Base-by-base conservation (phyloP, 2,113 vertebrate genomes). In the Protobothrops flavoviridis region DNA sequence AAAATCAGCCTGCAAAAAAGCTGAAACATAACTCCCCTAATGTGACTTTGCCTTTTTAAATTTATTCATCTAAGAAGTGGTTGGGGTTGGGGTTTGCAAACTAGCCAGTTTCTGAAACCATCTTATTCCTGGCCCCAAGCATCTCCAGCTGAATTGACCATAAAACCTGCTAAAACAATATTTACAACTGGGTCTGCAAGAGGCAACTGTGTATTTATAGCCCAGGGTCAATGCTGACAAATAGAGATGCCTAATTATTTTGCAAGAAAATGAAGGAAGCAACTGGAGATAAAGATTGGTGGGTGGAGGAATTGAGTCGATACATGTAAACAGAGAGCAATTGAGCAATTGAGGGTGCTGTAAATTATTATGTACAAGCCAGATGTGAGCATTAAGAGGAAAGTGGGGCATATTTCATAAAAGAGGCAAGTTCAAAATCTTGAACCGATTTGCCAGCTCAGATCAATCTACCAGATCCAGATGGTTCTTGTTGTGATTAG, bases 81-180 rank as follows among this genome's bases (percentile, higher is more conserved):
- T 93, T 89, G 94, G 95, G 93, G 92, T 95, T 97, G 95, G 93
- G 95, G 93, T 94, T 96, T 97, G 95, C 94, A 94, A 93, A 90
- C 85, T 39, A 93, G 94, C 95, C 96, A 95, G 88, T 8, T 90
- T 87, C 90, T 74, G 92, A 96, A 97, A 95, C 91, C 94, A 93
- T 96, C 95, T 90, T 89, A 89, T 92, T 93, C 53, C 92, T 64
- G 81, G 89, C 94, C 95, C 91, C 52, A 50, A 88, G 93, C 92
- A 93, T 87, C 95, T 95, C 90, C 95, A 87, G 94, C 96, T 95
- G 94, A 94, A 94, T 86, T 94, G 93, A 89, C 87, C 95, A 95
- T 97, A 96, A 97, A 97, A 96, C 92, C 94, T 29, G 85, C 95
- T 96, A 95, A 94, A 96, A 96, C 97, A 97, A 97, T 96, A 96